Percentiles rank a stretch among this genome's conserved stretches.
These are phyloP conservation scores for Euborellia annulipes DNA, from an alignment of 1,140 invertebrate genomes.

Conservation along the genomic window DNA sequence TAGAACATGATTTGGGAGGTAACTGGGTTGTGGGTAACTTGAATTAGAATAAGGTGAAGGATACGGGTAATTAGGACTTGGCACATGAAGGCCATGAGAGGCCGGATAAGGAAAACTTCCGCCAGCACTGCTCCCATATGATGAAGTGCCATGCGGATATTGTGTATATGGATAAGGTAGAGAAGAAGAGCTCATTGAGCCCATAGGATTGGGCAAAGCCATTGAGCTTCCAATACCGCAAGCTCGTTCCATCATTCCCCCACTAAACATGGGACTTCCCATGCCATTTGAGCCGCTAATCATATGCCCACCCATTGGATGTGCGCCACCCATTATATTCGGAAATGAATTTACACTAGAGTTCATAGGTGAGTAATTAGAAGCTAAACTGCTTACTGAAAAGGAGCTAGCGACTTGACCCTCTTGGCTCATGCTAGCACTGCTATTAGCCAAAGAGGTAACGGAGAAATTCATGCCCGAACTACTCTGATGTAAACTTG, in stretches of 20 bases:
- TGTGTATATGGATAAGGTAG: conserved; percentile 27
- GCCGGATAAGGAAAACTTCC: conserved; percentile 24
- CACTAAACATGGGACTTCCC: conserved; percentile 12
- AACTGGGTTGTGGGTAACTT: conserved; percentile 30
- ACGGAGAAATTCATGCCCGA: conserved; percentile 27
- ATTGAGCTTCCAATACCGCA: conserved; percentile 15
- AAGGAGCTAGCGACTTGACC: conserved; percentile 18
- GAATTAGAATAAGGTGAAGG: conserved; percentile 26
- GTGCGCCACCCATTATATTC: conserved; percentile 20
- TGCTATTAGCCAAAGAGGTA: conserved; percentile 27
- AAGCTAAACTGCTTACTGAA: conserved; percentile 21
- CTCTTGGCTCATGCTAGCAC: conserved; percentile 8
- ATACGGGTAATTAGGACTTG: conserved; percentile 37
- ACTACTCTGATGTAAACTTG: conserved; percentile 12
- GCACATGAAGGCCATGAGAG: conserved; percentile 32
- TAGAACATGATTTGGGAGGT: conserved; percentile 28
- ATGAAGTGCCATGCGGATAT: conserved; percentile 23
- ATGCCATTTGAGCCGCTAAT: conserved; percentile 10
- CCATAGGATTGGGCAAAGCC: conserved; percentile 16
- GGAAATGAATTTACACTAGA: conserved; percentile 14
- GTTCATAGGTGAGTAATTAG: conserved; percentile 16
- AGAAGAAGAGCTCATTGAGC: conserved; percentile 18
- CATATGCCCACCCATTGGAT: conserved; percentile 17
- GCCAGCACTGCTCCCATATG: conserved; percentile 20
- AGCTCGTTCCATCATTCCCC: conserved; percentile 15